Percentiles rank a stretch among this genome's conserved stretches.
phyloP scores from a whole-genome alignment of 2,113 vertebrate species.

The Acanthisitta chloris region DNA sequence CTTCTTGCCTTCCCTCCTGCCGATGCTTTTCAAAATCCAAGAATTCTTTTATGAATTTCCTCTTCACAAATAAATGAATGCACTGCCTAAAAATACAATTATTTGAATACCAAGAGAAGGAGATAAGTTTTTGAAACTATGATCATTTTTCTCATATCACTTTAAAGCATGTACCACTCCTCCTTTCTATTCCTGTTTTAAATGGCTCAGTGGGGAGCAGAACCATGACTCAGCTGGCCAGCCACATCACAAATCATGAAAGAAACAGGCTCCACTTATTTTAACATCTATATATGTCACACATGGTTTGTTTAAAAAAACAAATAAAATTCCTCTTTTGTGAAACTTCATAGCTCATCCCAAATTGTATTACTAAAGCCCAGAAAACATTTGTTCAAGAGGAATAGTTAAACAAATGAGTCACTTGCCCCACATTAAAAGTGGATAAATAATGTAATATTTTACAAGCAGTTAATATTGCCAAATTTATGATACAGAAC shows the following conservation, averaged over 20 bases:
- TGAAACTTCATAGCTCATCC: background rate
- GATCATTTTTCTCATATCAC: background rate
- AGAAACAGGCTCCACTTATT: background rate
- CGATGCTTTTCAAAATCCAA: background rate
- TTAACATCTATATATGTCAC: background rate
- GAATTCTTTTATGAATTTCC: background rate
- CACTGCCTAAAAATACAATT: background rate
- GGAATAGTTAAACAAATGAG: background rate
- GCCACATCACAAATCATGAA: background rate
- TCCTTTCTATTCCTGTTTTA: background rate
- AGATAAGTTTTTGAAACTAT: background rate
- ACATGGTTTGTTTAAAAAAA: rapidly evolving
- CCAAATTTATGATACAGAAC: background rate
- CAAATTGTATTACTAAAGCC: background rate
- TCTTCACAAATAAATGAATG: background rate
- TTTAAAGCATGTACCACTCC: background rate
- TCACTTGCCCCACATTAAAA: background rate
- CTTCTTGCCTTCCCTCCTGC: background rate
- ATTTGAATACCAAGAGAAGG: background rate
- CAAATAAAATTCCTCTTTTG: background rate
- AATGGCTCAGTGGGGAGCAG: background rate
- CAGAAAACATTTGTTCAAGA: background rate
- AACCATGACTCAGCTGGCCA: background rate
- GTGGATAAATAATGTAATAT: background rate
- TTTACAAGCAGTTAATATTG: background rate